Evolutionary conservation across 2,113 vertebrate species (phyloP).

Genomic region (Cavia porcellus): DNA sequence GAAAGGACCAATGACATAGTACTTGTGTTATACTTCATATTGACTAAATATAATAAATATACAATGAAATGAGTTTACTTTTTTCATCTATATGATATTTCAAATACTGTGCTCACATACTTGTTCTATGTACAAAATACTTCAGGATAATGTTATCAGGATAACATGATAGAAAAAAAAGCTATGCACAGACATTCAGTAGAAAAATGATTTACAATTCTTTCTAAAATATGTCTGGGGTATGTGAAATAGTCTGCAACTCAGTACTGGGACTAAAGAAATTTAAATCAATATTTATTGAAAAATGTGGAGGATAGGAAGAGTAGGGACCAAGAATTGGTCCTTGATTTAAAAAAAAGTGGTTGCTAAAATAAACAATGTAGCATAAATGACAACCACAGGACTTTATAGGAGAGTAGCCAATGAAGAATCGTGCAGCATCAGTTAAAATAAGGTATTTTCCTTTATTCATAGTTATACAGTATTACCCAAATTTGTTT

Average conservation of each 20-base stretch:
- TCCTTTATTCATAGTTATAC: not conserved
- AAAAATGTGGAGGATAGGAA: not conserved
- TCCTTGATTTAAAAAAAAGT: not conserved
- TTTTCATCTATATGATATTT: not conserved
- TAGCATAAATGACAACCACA: not conserved
- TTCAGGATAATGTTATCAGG: not conserved
- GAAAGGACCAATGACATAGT: not conserved
- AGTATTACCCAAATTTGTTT: not conserved
- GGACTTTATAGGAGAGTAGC: not conserved
- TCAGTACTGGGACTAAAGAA: not conserved
- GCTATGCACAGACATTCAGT: not conserved
- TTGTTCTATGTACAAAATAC: not conserved
- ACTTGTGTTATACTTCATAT: not conserved
- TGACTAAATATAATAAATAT: not conserved
- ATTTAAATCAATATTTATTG: not conserved
- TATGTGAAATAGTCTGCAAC: not conserved
- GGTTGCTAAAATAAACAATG: not conserved
- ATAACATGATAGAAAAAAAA: not conserved
- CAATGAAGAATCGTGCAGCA: not conserved
- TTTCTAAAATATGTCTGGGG: not conserved
- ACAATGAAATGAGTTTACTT: not conserved
- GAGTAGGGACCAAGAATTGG: not conserved
- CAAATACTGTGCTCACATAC: not conserved
- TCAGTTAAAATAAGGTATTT: not conserved
- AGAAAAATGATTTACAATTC: slow-evolving; percentile 14